These are phyloP conservation scores for Natrix natrix DNA, from an alignment of 2,797 vertebrate species.

Conservation along the genomic window DNA sequence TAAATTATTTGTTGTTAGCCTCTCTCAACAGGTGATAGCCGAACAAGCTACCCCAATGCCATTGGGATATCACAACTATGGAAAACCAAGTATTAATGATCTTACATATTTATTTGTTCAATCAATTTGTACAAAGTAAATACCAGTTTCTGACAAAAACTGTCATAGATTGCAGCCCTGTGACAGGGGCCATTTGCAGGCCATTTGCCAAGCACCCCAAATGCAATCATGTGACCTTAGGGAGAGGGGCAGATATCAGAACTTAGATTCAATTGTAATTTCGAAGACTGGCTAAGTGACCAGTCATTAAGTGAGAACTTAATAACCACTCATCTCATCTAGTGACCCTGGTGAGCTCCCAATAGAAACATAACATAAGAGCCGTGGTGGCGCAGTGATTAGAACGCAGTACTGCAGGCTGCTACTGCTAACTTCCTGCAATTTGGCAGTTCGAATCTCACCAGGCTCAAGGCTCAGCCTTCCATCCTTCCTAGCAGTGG, in stretches of 20 bases:
- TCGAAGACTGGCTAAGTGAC: background rate
- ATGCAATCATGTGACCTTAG: background rate
- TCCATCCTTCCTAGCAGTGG: too few species aligned
- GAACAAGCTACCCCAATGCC: background rate
- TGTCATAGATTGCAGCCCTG: background rate
- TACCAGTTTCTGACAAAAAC: background rate
- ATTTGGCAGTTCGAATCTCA: too few species aligned
- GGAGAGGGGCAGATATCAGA: background rate
- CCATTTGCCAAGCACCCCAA: background rate
- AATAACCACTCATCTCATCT: background rate
- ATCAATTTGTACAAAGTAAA: background rate
- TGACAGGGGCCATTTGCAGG: background rate
- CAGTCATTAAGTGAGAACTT: background rate
- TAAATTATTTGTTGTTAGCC: background rate
- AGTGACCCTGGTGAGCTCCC: background rate
- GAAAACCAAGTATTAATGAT: background rate
- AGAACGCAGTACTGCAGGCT: too few species aligned
- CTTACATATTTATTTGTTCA: background rate
- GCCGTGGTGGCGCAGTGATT: too few species aligned
- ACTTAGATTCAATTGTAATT: background rate
- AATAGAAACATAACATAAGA: background rate
- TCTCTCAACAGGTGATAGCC: background rate
- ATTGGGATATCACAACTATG: background rate
- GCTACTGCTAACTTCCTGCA: too few species aligned
- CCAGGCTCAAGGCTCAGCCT: too few species aligned